Base-by-base conservation (phyloP, 2,888 invertebrate genomes). In the Caenorhabditis angaria region DNA sequence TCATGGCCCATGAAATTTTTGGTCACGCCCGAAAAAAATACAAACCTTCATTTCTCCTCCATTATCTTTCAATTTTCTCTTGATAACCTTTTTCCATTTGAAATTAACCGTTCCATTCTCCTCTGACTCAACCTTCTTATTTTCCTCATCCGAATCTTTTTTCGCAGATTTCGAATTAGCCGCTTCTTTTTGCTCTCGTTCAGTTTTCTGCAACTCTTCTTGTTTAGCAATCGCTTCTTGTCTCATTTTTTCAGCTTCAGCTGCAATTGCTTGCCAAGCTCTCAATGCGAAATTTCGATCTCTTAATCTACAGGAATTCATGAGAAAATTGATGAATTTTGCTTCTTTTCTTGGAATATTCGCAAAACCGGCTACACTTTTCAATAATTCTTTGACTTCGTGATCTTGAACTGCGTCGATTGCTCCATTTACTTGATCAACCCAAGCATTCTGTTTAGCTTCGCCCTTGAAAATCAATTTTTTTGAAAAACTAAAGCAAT, bases 381-480 rank as follows among this genome's bases (percentile, higher is more conserved):
- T 60, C 27, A 85, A 74, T 22, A 85, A 62, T 18, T 76, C 66
- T 64, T 82, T 83, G 28, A 84, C 69, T 29, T 73, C 63, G 14
- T 56, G 61, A 50, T 87, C 82, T 8, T 65, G 59, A 18, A 87
- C 80, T 50, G 62, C 63, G 12, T 80, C 77, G 58, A 85, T 85
- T 35, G 88, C 88, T 27, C 73, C 50, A 55, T 79, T 74, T 18
- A 88, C 87, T 47, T 83, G 88, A 80, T 88, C 84, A n/a, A 87
- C 76, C 90, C 90, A 90, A 18, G 82, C 82, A 47, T 88, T 87
- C 76, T 90, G 90, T 80, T 90, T 90, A 54, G 80, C 82, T 72
- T 90, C 89, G 55, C 90, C 90, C 84, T 84, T 48, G 51, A 82
- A 61, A 2, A 41, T 32, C 12, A 12, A n/a, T n/a, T n/a, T n/a